These are phyloP conservation scores for Bradysia coprophila DNA, from an alignment of 1,140 invertebrate genomes.

Conservation along the genomic window DNA sequence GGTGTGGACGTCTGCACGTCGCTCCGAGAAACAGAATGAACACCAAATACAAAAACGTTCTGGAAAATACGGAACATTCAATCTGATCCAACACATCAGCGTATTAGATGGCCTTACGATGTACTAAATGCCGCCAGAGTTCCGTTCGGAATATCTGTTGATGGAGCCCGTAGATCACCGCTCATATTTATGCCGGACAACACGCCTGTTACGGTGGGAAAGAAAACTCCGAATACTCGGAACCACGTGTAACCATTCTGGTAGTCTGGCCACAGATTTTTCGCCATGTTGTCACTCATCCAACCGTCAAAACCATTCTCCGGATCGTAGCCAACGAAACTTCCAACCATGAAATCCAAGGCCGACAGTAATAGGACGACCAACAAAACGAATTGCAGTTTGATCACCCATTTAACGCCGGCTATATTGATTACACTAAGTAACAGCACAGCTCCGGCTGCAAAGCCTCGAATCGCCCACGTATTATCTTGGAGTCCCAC, in stretches of 20 bases:
- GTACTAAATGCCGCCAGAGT: constrained; percentile 78
- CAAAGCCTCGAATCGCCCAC: constrained; percentile 64
- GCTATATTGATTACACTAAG: constrained; percentile 76
- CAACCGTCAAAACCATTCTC: constrained; percentile 73
- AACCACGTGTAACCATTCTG: constrained; percentile 69
- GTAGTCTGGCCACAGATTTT: constrained; percentile 72
- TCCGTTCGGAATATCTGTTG: constrained; percentile 83
- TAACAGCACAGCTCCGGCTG: constrained; percentile 59
- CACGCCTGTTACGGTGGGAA: constrained; percentile 84
- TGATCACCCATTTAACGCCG: constrained; percentile 86
- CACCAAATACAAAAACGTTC: constrained; percentile 76
- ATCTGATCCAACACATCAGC: neutral
- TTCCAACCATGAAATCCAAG: constrained; percentile 76
- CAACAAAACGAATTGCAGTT: constrained; percentile 71
- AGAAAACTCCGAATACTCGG: constrained; percentile 86
- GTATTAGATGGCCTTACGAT: constrained; percentile 31
- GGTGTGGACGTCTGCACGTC: constrained; percentile 53
- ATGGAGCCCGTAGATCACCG: constrained; percentile 80
- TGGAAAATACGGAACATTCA: constrained; percentile 26
- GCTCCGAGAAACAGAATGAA: constrained; percentile 80
- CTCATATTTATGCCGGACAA: constrained; percentile 97
- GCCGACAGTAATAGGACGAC: constrained; percentile 68
- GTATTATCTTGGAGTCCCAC: constrained; percentile 47
- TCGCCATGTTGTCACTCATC: constrained; percentile 51
- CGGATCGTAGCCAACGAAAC: constrained; percentile 53